These are phyloP conservation scores for Uloborus plumipes DNA, from an alignment of 2,888 invertebrate species.

Conservation along the genomic window DNA sequence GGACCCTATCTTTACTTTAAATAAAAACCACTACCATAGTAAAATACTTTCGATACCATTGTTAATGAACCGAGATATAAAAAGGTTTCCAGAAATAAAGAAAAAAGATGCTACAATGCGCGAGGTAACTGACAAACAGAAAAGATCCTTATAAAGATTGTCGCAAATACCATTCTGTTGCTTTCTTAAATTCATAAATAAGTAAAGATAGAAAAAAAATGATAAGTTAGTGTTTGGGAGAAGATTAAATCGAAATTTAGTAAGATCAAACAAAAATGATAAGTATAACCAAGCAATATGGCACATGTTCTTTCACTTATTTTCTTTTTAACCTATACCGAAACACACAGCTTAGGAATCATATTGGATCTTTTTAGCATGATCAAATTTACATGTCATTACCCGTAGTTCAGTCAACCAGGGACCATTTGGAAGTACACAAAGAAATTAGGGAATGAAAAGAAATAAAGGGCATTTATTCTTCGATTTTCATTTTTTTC, in stretches of 20 bases:
- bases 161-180: too few relatives aligned
- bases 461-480: conserved; percentile 37
- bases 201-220: too few relatives aligned
- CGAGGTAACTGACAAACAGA: conserved; percentile 17
- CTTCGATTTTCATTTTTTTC: conserved; percentile 46
- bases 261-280: too few relatives aligned
- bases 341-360: too few relatives aligned
- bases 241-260: too few relatives aligned
- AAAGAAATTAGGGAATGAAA: conserved; percentile 47
- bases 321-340: too few relatives aligned
- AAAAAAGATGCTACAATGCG: conserved; percentile 24
- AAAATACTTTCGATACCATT: conserved; percentile 61
- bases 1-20: conserved; percentile 28
- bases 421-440: conserved; percentile 43
- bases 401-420: conserved; percentile 37
- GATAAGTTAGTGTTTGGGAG: too few relatives aligned
- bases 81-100: conserved; percentile 3
- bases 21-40: conserved; percentile 47
- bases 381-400: conserved; percentile 54
- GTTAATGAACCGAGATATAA: conserved; percentile 59
- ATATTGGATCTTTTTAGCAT: conserved; percentile 28
- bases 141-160: conserved; percentile 31
- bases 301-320: too few relatives aligned
- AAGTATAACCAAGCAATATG: too few relatives aligned
- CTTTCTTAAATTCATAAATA: too few relatives aligned